phyloP scores from a whole-genome alignment of 2,888 invertebrate species.

The Drosophila melanosoma region DNA sequence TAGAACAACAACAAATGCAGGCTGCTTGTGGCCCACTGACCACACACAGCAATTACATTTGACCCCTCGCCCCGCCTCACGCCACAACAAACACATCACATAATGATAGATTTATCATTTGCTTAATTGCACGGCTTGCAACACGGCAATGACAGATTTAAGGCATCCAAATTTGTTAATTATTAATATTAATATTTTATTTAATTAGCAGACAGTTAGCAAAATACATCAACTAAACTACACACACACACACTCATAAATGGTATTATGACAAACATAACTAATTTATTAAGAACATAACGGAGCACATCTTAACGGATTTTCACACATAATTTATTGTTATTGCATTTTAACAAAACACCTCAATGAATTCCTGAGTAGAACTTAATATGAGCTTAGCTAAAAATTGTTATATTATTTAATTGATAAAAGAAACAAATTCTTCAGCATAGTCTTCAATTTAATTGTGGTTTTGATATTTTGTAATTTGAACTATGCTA shows the following conservation, averaged over 20 bases:
- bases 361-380: neutral
- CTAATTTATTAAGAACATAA: slow-evolving; percentile 5
- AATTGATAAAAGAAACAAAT: neutral
- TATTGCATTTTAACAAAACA: neutral
- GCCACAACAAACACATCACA: neutral
- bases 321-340: slow-evolving; percentile 1
- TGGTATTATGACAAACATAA: neutral
- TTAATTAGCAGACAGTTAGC: slow-evolving; percentile 56
- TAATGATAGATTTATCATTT: slow-evolving; percentile 73
- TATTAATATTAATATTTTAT: slow-evolving; percentile 76
- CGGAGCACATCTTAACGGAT: neutral
- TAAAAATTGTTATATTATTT: neutral
- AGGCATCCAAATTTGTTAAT: slow-evolving; percentile 50
- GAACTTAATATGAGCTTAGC: neutral
- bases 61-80: neutral
- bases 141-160: slow-evolving; percentile 33
- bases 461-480: neutral
- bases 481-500: neutral
- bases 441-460: neutral
- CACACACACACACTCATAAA: neutral
- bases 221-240: neutral
- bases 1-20: slow-evolving; percentile 12
- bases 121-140: slow-evolving; percentile 65
- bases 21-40: slow-evolving; percentile 51
- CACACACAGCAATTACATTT: slow-evolving; percentile 55